phyloP scores from a whole-genome alignment of 1,140 invertebrate species.

The Trichoplusia ni region DNA sequence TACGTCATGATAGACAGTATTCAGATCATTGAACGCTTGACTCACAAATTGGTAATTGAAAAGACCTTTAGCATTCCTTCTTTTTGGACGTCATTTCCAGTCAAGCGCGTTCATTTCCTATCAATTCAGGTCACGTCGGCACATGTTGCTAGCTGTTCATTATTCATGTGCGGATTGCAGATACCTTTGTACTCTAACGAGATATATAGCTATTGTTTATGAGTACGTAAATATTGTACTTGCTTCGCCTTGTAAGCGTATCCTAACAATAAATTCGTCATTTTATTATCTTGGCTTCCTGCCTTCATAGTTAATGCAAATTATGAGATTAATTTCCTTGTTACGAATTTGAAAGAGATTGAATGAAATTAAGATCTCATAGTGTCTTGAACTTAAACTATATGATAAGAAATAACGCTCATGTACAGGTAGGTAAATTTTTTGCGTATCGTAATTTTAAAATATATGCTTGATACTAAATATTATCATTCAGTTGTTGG shows the following conservation, averaged over 20 bases:
- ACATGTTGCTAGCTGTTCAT: slow-evolving; percentile 30
- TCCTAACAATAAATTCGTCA: not conserved
- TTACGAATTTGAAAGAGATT: too few relatives aligned
- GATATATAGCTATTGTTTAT: slow-evolving; percentile 4
- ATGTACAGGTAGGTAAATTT: too few relatives aligned
- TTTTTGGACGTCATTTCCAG: slow-evolving; percentile 18
- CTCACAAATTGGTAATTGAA: not conserved
- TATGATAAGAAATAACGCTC: too few relatives aligned
- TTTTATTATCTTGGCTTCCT: not conserved
- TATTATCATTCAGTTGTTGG: not conserved
- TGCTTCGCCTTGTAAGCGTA: not conserved
- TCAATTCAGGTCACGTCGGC: slow-evolving; percentile 53
- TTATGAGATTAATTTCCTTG: not conserved
- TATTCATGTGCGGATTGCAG: slow-evolving; percentile 34
- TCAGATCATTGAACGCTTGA: too few relatives aligned
- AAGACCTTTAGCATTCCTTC: slow-evolving; percentile 10
- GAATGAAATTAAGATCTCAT: too few relatives aligned
- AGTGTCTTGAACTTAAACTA: too few relatives aligned
- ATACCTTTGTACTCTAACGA: not conserved
- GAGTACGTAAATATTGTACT: slow-evolving; percentile 6
- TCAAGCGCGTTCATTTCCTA: slow-evolving; percentile 45
- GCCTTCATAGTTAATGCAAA: not conserved
- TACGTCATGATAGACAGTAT: too few relatives aligned
- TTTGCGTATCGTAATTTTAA: too few relatives aligned
- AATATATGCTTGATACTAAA: too few relatives aligned